These are phyloP conservation scores for Drosophila yooni DNA, from an alignment of 2,888 invertebrate genomes.

Conservation along the genomic window DNA sequence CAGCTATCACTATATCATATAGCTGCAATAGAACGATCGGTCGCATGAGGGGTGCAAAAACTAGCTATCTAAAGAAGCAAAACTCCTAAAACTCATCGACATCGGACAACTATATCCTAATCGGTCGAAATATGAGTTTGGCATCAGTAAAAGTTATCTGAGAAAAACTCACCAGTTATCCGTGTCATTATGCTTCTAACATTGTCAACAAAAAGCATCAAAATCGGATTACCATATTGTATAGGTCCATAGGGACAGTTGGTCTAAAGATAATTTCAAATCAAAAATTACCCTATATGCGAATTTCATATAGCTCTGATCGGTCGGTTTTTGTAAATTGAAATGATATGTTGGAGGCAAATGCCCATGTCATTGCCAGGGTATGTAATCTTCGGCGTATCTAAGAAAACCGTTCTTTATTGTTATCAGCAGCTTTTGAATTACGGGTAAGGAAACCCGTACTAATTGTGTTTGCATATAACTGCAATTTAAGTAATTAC, in stretches of 20 bases:
- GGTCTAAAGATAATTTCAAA: neutral
- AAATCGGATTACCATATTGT: neutral
- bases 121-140: neutral
- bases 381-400: neutral
- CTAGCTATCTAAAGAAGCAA: no score
- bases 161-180: neutral
- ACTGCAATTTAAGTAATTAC: constrained; percentile 1
- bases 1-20: no score
- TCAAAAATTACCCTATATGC: neutral
- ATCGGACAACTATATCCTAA: neutral
- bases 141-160: neutral
- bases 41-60: no score
- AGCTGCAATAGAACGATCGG: no score
- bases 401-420: neutral
- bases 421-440: neutral
- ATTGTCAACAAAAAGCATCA: neutral
- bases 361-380: neutral
- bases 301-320: neutral
- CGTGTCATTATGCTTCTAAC: neutral
- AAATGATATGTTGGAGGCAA: neutral
- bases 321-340: neutral
- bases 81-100: no score
- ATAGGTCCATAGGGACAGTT: neutral
- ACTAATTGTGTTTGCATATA: neutral
- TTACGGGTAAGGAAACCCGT: neutral